Base-by-base conservation (phyloP, 1,140 invertebrate species). In the Habropoda laboriosa region DNA sequence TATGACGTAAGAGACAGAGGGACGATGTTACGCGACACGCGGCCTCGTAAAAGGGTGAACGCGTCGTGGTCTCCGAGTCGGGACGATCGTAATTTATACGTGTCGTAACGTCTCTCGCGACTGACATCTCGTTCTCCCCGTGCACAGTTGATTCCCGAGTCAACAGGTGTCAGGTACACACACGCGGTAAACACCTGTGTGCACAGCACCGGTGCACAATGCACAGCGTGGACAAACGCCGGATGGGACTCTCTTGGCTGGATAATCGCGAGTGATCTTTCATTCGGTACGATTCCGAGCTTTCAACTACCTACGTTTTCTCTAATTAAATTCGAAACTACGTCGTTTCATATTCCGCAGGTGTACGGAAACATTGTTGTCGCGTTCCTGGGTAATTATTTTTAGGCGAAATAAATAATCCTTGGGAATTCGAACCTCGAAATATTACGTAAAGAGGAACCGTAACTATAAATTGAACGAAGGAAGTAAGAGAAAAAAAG, bases 141-240 rank as follows among this genome's bases (percentile, higher is more conserved):
- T 32, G 45, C 51, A 40, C 64, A 57, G 47, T 57, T 66, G 70
- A 35, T 47, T n/a, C 60, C 24, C 53, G 67, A 80, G 72, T 74
- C 83, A 85, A 85, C 83, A 85, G 83, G 83, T 85, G 83, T 84
- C 78, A 75, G 30, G 49, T 73, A 76, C 67, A 72, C 55, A 35
- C 21, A 49, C 35, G 61, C 42, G 53, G 40, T 78, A 55, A 71
- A 83, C 72, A 71, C 45, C 64, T 71, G 47, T 53, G 38, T 24
- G 55, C 68, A 32, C 68, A 42, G n/a, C 21, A n/a, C 45, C 49
- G 47, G 45, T 38, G 7, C 49, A 75, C 49, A 68, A 81, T 67
- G 67, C 40, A 60, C 32, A 67, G 30, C 73, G 66, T 30, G 82
- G 32, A 32, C 47, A 51, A 38, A 51, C 51, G 32, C 49, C n/a